phyloP scores from a whole-genome alignment of 2,888 invertebrate genomes.

The Eupithecia subfuscata region DNA sequence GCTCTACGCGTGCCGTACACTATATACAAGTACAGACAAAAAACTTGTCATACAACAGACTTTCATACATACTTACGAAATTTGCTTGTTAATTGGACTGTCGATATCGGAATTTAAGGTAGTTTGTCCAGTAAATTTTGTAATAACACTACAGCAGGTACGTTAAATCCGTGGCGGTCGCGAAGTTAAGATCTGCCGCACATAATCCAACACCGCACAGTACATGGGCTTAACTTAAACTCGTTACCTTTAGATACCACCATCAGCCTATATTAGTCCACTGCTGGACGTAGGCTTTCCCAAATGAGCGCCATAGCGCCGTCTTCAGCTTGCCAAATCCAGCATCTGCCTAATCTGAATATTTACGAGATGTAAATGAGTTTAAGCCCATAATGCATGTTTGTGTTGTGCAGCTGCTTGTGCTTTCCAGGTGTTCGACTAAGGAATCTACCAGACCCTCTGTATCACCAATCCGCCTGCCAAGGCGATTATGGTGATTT shows the following conservation, averaged over 20 bases:
- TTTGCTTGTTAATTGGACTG: slow-evolving; percentile 59
- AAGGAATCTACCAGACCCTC: background rate
- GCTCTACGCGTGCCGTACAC: slow-evolving; percentile 45
- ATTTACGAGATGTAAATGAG: too few species aligned
- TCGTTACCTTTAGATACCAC: too few species aligned
- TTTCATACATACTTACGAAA: slow-evolving; percentile 65
- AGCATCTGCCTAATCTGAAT: too few species aligned
- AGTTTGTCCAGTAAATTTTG: slow-evolving; percentile 20
- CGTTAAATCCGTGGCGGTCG: background rate
- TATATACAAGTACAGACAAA: slow-evolving; percentile 56
- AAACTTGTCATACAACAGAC: slow-evolving; percentile 57
- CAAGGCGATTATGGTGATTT: background rate
- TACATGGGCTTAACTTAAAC: too few species aligned
- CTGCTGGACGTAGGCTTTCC: too few species aligned
- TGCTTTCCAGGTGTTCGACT: too few species aligned
- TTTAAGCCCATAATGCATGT: too few species aligned
- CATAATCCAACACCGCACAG: background rate
- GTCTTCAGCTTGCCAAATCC: too few species aligned
- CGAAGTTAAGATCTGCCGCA: background rate
- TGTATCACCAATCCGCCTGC: too few species aligned
- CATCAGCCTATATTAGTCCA: too few species aligned
- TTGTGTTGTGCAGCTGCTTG: too few species aligned
- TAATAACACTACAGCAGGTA: background rate
- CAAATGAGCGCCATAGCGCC: too few species aligned
- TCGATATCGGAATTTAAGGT: slow-evolving; percentile 52